These are phyloP conservation scores for Eriocheir sinensis DNA, from an alignment of 1,140 invertebrate species.

Conservation along the genomic window DNA sequence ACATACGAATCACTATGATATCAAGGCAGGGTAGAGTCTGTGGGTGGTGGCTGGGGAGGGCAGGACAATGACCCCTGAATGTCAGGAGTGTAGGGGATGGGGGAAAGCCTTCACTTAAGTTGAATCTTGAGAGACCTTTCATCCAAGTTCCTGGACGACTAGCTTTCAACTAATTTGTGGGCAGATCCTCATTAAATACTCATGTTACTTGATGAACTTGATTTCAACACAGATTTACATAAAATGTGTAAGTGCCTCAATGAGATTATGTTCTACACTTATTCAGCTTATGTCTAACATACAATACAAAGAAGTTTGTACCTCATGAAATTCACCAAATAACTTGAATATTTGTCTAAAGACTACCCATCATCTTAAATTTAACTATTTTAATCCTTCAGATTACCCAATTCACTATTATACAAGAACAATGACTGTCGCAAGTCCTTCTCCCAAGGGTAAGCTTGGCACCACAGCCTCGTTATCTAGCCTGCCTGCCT, in stretches of 20 bases:
- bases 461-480: conserved; percentile 72
- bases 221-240: conserved; percentile 61
- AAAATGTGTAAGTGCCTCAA: conserved; percentile 64
- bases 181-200: conserved; percentile 54
- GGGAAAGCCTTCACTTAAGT: conserved; percentile 65
- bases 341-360: conserved; percentile 70
- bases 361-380: conserved; percentile 55
- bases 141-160: conserved; percentile 72
- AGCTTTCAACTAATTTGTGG: conserved; percentile 58
- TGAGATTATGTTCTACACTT: conserved; percentile 60
- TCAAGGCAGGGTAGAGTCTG: conserved; percentile 76
- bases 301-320: conserved; percentile 75
- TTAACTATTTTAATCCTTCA: conserved; percentile 67
- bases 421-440: conserved; percentile 62
- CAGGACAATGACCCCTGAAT: conserved; percentile 72
- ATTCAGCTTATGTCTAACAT: conserved; percentile 61
- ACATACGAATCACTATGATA: conserved; percentile 77
- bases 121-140: conserved; percentile 65
- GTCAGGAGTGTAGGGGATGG: conserved; percentile 62
- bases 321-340: conserved; percentile 71
- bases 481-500: conserved; percentile 56
- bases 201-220: conserved; percentile 70
- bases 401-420: conserved; percentile 68
- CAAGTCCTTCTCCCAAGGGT: conserved; percentile 43
- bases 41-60: conserved; percentile 68